Base-by-base conservation (phyloP, 1,140 invertebrate species). In the Ips nitidus region DNA sequence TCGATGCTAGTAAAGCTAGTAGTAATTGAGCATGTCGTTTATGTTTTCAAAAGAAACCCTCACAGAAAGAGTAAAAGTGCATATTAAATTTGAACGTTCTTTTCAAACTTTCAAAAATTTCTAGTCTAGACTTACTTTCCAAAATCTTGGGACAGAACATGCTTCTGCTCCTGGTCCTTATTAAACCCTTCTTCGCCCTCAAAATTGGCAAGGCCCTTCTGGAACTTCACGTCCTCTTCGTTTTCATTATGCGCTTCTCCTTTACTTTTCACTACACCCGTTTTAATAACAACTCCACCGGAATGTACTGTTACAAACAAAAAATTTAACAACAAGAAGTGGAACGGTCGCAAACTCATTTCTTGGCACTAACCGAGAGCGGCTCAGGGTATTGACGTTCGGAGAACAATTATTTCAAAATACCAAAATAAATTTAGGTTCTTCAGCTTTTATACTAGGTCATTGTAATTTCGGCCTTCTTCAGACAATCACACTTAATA, bases 131-230 rank as follows among this genome's bases (percentile, higher is more conserved):
- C 57, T 59, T 69, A 69, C 58, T 66, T 73, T 41, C 76, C 77
- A 3, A 66, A 40, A 56, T 78, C 76, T 59, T 76, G 63, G 4
- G 75, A 69, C 38, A 70, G 56, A 1, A 74, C 69, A 55, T 62
- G 63, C 47, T 78, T 77, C 55, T 72, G 66, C 60, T 78, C 72
- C 53, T 76, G 70, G 52, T 73, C 74, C 45, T 69, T 67, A 64
- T 78, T 74, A 69, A 75, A 80, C 6, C 77, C 78, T 52, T 74
- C 73, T 5, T 74, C 75, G 4, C 53, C 70, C 37, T 71, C 73
- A 64, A 58, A 74, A 42, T 74, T 74, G n/a, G 73, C 70, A 38
- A 70, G 71, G 36, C 70, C 76, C 67, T 75, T 74, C 6, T 70
- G 66, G 43, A 57, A 70, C 38, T 60, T 62, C 6, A 68, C 63